phyloP scores from a whole-genome alignment of 2,888 invertebrate species.

The Noctua janthe region DNA sequence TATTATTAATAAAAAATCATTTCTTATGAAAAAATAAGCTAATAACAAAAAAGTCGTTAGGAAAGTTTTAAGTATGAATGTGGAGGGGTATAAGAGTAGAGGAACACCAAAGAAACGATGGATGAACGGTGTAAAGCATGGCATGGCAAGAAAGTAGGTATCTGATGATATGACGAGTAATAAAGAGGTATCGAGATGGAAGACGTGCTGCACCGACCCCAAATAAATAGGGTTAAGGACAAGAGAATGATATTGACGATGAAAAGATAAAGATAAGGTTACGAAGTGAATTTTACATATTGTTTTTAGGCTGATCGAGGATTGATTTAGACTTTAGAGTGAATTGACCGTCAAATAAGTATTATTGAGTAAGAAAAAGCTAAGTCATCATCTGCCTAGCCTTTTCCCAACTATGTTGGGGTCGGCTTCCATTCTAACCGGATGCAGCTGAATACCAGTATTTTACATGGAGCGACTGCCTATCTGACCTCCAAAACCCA shows the following conservation, averaged over 20 bases:
- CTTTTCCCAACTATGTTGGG: too few species aligned
- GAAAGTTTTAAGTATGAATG: neutral
- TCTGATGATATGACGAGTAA: neutral
- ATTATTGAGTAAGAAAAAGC: too few species aligned
- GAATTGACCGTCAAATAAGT: neutral
- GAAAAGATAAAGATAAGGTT: neutral
- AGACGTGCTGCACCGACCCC: neutral
- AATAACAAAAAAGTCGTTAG: neutral
- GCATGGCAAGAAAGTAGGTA: neutral
- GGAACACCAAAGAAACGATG: neutral
- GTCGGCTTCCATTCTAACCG: too few species aligned
- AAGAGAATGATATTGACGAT: neutral
- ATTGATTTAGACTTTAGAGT: neutral
- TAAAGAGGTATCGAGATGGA: neutral
- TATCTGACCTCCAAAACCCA: too few species aligned
- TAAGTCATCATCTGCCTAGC: too few species aligned
- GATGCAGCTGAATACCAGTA: too few species aligned
- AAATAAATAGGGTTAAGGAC: neutral
- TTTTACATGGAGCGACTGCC: too few species aligned
- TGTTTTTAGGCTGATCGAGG: too few species aligned
- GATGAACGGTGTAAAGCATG: neutral
- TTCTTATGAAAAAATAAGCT: neutral
- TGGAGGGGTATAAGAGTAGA: neutral
- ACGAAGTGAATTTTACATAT: neutral
- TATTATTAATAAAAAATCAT: neutral